Evolutionary conservation across 2,888 invertebrate species (phyloP), one percentile per base, ranked within the genome.

Genomic region (Drosophila phalerata): DNA sequence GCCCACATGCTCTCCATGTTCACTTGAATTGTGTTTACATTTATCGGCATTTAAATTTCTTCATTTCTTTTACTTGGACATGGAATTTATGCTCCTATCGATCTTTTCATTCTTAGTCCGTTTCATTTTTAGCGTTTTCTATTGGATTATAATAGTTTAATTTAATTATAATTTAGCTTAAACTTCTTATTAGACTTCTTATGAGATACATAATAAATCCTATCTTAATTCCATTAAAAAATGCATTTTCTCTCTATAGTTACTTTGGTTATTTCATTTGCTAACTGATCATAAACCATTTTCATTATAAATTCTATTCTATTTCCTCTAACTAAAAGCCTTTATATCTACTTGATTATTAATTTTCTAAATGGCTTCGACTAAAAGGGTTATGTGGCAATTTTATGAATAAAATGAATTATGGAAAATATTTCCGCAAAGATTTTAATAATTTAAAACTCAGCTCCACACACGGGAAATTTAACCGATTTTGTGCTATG

Each of bases 401-500:
- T 42, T 42, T 19, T 32, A 13, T 51, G 32, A 32, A 19, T 15
- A 38, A 56, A 58, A 53, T 40, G 47, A 57, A 62, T 55, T 43
- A 60, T 51, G 19, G 28, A 28, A 45, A 55, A 51, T n/a, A 47
- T 51, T 13, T 40, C 11, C n/a, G 11, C 22, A 42, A 19, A 32
- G 40, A 61, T 61, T 60, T 64, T 32, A 13, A 52, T 69, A 60
- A 69, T 57, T 42, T 49, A 42, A 40, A 70, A 62, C 42, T 62
- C 51, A 15, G 15, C 38, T 13, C 3, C 9, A n/a, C 49, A 53
- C 58, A 22, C 34, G 51, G 53, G 38, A 56, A 67, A 75, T 75
- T 68, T 71, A 30, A 11, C 11, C 19, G 51, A 40, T 55, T 58
- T 48, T 34, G 30, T 47, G 15, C 37, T 52, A 56, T 25, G 57